phyloP scores from a whole-genome alignment of 1,140 invertebrate species.

The Nephila pilipes region DNA sequence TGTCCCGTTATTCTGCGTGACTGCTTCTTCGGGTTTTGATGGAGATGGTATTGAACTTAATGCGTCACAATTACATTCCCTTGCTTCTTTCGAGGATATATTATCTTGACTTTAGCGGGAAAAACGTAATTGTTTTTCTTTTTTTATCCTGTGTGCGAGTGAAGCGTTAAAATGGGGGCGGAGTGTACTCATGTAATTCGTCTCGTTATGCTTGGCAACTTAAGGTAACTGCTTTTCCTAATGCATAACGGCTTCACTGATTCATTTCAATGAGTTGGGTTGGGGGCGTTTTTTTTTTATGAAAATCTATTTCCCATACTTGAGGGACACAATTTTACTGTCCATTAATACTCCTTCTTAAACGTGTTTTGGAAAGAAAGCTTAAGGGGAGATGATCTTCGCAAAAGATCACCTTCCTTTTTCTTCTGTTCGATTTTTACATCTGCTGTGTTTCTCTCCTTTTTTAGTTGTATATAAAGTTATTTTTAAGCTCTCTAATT shows the following conservation, averaged over 20 bases:
- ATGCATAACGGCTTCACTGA: not conserved
- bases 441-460: not conserved
- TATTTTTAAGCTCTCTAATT: not conserved
- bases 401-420: not conserved
- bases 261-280: not conserved
- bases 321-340: not conserved
- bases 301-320: not conserved
- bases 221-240: constrained; percentile 1
- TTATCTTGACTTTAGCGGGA: not conserved
- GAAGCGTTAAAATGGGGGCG: constrained; percentile 30
- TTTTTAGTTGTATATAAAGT: not conserved
- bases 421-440: too few species aligned
- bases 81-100: not conserved
- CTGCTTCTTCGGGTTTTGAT: not conserved
- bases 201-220: constrained; percentile 7
- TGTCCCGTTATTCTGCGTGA: not conserved
- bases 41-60: constrained; percentile 2
- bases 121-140: not conserved
- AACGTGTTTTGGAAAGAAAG: not conserved
- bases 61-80: not conserved
- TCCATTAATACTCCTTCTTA: constrained; percentile 7
- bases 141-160: not conserved
- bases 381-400: not conserved
- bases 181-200: constrained; percentile 22
- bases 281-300: not conserved